Evolutionary conservation across 1,140 invertebrate genomes (phyloP), one percentile per base, ranked within the genome.

Genomic region (Ruditapes philippinarum): DNA sequence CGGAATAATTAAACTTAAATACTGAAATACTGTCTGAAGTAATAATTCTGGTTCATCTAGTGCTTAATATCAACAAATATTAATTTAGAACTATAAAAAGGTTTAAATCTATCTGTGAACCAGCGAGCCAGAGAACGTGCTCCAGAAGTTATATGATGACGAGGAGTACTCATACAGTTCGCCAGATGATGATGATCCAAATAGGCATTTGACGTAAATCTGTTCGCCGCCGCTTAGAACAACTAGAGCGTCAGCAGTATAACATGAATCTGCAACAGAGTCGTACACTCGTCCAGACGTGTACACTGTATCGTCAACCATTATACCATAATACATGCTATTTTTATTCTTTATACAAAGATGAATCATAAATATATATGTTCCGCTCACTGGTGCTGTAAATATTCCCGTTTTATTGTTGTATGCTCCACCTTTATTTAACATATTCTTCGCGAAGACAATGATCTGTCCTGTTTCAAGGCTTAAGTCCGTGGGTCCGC

Each of bases 331-430:
- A 42, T 42, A 25, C 42, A 76, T 76, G 42, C 45, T 33, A 3
- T 33, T 25, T 12, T 49, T 49, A 9, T 28, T 25, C 40, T 2
- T 1, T 42, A 38, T 40, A 45, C 73, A 76, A n/a, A n/a, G n/a
- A n/a, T n/a, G n/a, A n/a, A n/a, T n/a, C n/a, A n/a, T n/a, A n/a
- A n/a, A n/a, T n/a, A 76, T 33, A 76, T 76, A 70, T 12, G 65
- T 36, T 36, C 65, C 65, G 25, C 31, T 12, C 12, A 70, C 65
- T 11, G 65, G 65, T 4, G 28, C 65, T 2, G 19, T 4, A 22
- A 70, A 70, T 70, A 70, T 70, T 5, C 65, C 65, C 25, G 73
- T 76, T 9, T 12, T 76, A 25, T 76, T 76, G 36, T 76, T 38
- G 31, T n/a, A n/a, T n/a, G n/a, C n/a, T n/a, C n/a, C n/a, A n/a